Evolutionary conservation across 2,888 invertebrate species (phyloP), one percentile per base, ranked within the genome.

Genomic region (Leucophenga maculata): DNA sequence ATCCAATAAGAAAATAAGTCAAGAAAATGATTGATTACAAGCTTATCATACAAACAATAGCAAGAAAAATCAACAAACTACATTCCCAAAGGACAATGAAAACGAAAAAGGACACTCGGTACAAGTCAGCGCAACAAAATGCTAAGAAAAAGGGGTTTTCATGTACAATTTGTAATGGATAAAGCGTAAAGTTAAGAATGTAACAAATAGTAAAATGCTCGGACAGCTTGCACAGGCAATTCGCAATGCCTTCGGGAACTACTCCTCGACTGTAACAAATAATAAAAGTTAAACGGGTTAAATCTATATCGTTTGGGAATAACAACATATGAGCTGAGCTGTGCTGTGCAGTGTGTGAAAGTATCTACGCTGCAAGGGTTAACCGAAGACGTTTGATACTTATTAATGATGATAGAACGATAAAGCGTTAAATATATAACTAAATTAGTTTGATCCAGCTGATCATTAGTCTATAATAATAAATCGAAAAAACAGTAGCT

Each of bases 21-120:
- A 83, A 74, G 76, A 52, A 76, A 79, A 85, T 84, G 84, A 84
- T 84, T 84, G 84, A 84, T 84, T 77, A 77, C 75, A 78, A 76
- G 75, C 72, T 76, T 78, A 75, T 74, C 67, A 46, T 59, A 22
- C 65, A 50, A 70, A 69, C 65, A 69, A 69, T 69, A 55, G 3
- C 48, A 22, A 22, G 13, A 67, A 65, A 48, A 48, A 20, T 14
- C 16, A 59, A 11, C 31, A 60, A 22, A 32, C 16, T 16, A 20
- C 16, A 46, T 62, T 73, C 73, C 73, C 73, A 71, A 71, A 71
- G 72, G 72, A 69, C 72, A 65, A 54, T 57, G 50, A 20, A 69
- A 62, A 16, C 64, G 46, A 65, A 70, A 62, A 20, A 44, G 22
- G 46, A 62, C 46, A 60, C 22, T 6, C 18, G 9, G 31, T 18